These are phyloP conservation scores for Sebastes minor DNA, from an alignment of 2,797 vertebrate species.

Conservation along the genomic window DNA sequence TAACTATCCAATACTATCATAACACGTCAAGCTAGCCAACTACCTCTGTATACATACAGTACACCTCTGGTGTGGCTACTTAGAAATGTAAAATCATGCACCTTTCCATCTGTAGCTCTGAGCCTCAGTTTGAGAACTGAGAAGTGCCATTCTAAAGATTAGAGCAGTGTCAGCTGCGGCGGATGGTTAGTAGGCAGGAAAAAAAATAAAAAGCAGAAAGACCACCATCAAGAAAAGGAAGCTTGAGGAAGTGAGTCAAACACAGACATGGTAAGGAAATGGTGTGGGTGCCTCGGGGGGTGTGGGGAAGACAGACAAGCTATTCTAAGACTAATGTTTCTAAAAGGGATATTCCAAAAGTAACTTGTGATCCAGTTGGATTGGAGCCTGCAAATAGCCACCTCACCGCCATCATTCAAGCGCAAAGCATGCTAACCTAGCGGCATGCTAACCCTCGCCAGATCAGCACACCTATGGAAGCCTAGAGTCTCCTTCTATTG, in stretches of 20 bases:
- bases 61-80: conserved; percentile 43
- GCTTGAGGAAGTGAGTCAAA: conserved; percentile 31
- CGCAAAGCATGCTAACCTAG: conserved; percentile 64
- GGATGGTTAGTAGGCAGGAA: conserved; percentile 65
- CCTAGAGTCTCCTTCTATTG: conserved; percentile 72
- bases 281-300: conserved; percentile 18
- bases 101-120: conserved; percentile 77
- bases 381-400: conserved; percentile 34
- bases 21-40: conserved; percentile 32
- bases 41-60: conserved; percentile 15
- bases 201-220: conserved; percentile 59
- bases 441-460: conserved; percentile 56
- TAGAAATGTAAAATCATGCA: conserved; percentile 71
- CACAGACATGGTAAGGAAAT: conserved; percentile 37
- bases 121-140: conserved; percentile 72
- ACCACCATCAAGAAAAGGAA: conserved; percentile 53
- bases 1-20: conserved; percentile 39
- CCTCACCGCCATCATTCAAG: conserved; percentile 50
- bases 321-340: neutral
- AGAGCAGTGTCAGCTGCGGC: conserved; percentile 78
- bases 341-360: neutral
- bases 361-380: neutral
- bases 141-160: conserved; percentile 72
- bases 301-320: conserved; percentile 19
- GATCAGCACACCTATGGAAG: conserved; percentile 48